phyloP scores from a whole-genome alignment of 2,797 vertebrate species.

The Protonibea diacanthus region DNA sequence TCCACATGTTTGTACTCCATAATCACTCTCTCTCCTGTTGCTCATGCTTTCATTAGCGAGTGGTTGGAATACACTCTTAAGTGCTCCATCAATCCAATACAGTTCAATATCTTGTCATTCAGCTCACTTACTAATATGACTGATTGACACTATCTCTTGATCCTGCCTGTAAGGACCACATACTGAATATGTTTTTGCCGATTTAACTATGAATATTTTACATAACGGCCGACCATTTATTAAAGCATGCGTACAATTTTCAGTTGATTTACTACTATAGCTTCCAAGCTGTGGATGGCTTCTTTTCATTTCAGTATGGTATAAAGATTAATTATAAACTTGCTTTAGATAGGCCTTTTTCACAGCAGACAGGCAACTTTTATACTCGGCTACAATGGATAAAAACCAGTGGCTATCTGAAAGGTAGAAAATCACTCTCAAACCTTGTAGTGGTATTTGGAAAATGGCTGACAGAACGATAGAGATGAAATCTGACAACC shows the following conservation, averaged over 20 bases:
- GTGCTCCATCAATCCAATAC: constrained; percentile 29
- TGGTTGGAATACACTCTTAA: constrained; percentile 26
- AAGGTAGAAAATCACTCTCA: not conserved
- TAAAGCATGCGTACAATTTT: not conserved
- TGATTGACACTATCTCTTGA: constrained; percentile 18
- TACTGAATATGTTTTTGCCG: not conserved
- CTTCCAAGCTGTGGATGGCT: not conserved
- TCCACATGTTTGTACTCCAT: constrained; percentile 48
- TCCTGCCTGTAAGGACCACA: not conserved
- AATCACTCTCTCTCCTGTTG: constrained; percentile 46
- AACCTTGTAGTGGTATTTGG: not conserved
- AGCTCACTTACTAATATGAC: constrained; percentile 26
- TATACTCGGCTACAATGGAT: not conserved
- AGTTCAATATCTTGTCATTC: constrained; percentile 28
- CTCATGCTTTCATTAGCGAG: constrained; percentile 40
- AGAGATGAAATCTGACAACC: not conserved
- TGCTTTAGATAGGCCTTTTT: not conserved
- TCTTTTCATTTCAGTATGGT: not conserved
- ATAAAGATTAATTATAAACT: not conserved
- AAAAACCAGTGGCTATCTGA: not conserved
- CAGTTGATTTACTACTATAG: not conserved
- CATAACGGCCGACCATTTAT: not conserved
- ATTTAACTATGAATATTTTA: not conserved
- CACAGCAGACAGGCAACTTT: constrained; percentile 7
- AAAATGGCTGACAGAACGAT: not conserved